Evolutionary conservation across 2,888 invertebrate genomes (phyloP), one percentile per base, ranked within the genome.

Genomic region (Zaprionus bogoriensis): DNA sequence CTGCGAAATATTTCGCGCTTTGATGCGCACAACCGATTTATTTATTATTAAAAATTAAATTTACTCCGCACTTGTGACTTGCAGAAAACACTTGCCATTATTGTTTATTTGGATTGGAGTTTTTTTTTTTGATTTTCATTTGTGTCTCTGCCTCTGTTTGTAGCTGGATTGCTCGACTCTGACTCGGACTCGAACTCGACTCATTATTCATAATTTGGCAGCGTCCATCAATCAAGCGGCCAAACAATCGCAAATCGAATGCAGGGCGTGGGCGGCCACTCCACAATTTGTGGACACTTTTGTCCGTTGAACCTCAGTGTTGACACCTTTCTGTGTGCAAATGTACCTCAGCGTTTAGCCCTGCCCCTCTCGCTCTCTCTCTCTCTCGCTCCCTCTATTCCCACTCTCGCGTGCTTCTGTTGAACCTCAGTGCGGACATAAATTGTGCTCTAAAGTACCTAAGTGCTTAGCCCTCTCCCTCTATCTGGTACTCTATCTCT

Each of bases 31-130:
- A 80, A 61, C 51, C 78, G 73, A 87, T 71, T 84, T 77, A 78
- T 47, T 71, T 71, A 76, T 80, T 80, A 74, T 80, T 86, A 64
- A 87, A 80, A 77, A 74, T 80, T 86, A 64, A 87, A 80, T 82
- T 36, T 87, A 86, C 81, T 78, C 69, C 73, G 77, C 83, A 67
- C 63, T 50, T 70, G 74, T 81, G 81, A 81, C 81, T 86, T 77
- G 87, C 80, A 86, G 50, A 71, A 74, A 71, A 72, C 44, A 38
- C 58, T 64, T 69, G 63, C 51, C 48, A 54, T 48, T 69, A 63
- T 54, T 22, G 12, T 41, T 52, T 64, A 58, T 63, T 57, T 61
- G 41, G 50, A 48, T 48, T 45, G 45, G 7, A 14, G 3, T 39
- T 39, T 39, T 14, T 20, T n/a, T n/a, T n/a, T n/a, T n/a, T n/a